phyloP scores from a whole-genome alignment of 2,888 invertebrate species.

The Ectobius pallidus region DNA sequence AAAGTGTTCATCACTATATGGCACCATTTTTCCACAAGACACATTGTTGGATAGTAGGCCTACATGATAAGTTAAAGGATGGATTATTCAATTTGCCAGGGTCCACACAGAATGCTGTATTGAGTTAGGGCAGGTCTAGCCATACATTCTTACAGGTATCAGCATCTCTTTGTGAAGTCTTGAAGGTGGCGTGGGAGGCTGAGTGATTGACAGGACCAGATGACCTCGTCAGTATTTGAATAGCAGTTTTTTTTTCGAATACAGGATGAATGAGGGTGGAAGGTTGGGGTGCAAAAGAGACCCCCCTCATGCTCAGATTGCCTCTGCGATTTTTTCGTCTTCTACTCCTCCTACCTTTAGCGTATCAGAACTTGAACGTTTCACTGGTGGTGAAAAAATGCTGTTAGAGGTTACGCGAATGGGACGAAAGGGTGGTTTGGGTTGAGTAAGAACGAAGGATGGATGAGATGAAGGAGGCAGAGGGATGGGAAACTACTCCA shows the following conservation, averaged over 20 bases:
- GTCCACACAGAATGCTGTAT: too few relatives aligned
- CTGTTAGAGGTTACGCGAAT: neutral
- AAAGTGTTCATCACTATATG: too few relatives aligned
- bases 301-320: neutral
- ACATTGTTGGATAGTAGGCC: too few relatives aligned
- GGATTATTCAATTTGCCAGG: too few relatives aligned
- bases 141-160: too few relatives aligned
- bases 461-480: neutral
- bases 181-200: too few relatives aligned
- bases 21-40: too few relatives aligned
- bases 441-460: neutral
- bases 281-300: constrained; percentile 8
- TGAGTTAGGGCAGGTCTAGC: too few relatives aligned
- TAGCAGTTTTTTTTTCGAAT: constrained; percentile 10
- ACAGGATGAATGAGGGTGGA: constrained; percentile 13
- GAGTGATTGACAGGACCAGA: constrained; percentile 7
- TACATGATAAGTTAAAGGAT: too few relatives aligned
- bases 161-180: too few relatives aligned
- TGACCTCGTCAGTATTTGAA: constrained; percentile 17
- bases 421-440: neutral
- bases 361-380: constrained; percentile 9
- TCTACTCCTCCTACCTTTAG: neutral
- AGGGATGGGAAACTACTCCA: neutral
- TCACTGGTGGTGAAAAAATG: constrained; percentile 7
- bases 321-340: neutral